Percentiles rank a stretch among this genome's conserved stretches.
These are phyloP conservation scores for Lerema accius DNA, from an alignment of 1,140 invertebrate species.

Conservation along the genomic window DNA sequence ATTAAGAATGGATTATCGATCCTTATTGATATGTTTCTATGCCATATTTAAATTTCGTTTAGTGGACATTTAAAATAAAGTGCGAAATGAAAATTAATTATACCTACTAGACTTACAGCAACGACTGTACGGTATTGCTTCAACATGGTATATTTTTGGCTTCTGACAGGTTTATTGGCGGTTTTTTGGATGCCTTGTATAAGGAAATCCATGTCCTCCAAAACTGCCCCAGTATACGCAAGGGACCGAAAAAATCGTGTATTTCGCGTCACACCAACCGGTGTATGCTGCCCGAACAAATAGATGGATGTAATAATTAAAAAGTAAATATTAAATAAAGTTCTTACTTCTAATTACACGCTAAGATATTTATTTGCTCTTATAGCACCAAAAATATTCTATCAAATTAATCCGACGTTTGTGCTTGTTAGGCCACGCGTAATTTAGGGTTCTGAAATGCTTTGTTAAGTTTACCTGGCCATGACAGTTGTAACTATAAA, in stretches of 20 bases:
- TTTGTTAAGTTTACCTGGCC: no score
- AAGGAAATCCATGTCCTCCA: constrained; percentile 49
- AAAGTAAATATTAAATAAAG: constrained; percentile 10
- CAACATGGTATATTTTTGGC: constrained; percentile 50
- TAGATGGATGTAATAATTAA: no score
- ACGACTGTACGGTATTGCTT: not conserved
- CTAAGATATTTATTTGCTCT: no score
- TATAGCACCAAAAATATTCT: no score
- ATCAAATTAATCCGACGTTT: no score
- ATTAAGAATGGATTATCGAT: no score
- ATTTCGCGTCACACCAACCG: constrained; percentile 59
- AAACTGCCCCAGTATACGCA: constrained; percentile 58
- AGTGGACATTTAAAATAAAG: not conserved
- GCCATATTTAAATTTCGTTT: no score
- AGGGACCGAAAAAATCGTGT: constrained; percentile 64
- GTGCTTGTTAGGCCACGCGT: no score
- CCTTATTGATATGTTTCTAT: no score
- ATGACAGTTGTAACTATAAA: no score
- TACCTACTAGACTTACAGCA: no score
- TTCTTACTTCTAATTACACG: constrained; percentile 4
- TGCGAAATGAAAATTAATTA: not conserved
- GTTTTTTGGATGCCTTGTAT: constrained; percentile 65
- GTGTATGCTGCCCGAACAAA: constrained; percentile 52
- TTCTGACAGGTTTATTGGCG: constrained; percentile 47
- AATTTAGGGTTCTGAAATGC: no score